Evolutionary conservation across 2,797 vertebrate species (phyloP).

Genomic region (Hylomyscus alleni): DNA sequence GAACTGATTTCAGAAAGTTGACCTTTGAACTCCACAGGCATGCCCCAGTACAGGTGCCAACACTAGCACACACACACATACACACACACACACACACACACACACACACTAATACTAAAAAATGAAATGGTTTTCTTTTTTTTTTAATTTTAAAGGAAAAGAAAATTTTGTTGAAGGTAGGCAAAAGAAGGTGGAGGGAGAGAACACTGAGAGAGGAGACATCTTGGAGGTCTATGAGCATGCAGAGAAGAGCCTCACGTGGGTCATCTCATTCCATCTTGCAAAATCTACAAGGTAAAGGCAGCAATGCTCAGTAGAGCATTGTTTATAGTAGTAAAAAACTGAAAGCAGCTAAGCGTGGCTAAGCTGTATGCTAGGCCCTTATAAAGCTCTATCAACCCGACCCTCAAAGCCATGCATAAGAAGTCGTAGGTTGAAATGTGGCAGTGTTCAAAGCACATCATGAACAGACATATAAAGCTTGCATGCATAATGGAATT

Average conservation of each 20-base stretch:
- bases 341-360: not conserved
- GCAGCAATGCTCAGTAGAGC: not conserved
- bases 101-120: not conserved
- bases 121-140: not conserved
- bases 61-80: not conserved
- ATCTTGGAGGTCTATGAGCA: not conserved
- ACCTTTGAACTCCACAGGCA: not conserved
- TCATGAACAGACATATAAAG: not conserved
- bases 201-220: not conserved
- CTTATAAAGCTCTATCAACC: not conserved
- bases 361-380: rapidly evolving
- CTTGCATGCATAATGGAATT: not conserved
- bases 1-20: not conserved
- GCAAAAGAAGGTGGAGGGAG: not conserved
- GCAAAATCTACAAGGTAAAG: not conserved
- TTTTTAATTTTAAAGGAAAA: not conserved
- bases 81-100: not conserved
- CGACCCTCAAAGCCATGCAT: not conserved
- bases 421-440: not conserved
- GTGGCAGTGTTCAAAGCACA: not conserved
- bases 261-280: not conserved
- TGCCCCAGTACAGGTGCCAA: not conserved
- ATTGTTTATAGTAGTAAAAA: not conserved
- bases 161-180: not conserved
- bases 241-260: not conserved